Evolutionary conservation across 2,113 vertebrate species (phyloP).

Genomic region (Fregata magnificens): DNA sequence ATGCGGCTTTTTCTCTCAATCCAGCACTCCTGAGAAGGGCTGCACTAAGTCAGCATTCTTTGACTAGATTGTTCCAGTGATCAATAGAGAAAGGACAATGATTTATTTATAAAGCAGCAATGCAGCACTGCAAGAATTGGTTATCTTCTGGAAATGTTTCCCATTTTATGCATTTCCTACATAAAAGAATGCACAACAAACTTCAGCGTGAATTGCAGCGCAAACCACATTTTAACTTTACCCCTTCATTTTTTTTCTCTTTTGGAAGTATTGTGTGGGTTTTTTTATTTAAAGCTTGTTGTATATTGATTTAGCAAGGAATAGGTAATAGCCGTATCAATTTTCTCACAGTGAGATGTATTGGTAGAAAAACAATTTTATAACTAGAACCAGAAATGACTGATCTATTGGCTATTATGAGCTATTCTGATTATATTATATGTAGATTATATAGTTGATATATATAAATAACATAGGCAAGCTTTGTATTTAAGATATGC

Average conservation of each 20-base stretch:
- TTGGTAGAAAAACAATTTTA: constrained; percentile 2
- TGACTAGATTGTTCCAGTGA: constrained; percentile 20
- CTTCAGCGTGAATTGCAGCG: neutral
- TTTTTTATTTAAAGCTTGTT: neutral
- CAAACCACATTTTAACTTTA: neutral
- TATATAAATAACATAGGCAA: neutral
- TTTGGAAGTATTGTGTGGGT: neutral
- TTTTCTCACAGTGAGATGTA: constrained; percentile 19
- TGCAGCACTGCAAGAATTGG: constrained; percentile 47
- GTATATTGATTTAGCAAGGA: constrained; percentile 31
- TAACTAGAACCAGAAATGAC: constrained; percentile 39
- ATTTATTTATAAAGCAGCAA: constrained; percentile 68
- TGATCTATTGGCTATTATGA: neutral
- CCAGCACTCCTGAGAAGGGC: neutral
- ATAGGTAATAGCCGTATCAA: constrained; percentile 11
- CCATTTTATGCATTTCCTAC: constrained; percentile 2
- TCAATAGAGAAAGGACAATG: constrained; percentile 60
- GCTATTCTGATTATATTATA: neutral
- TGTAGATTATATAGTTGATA: neutral
- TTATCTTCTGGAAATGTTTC: neutral
- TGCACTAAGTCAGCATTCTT: constrained; percentile 60
- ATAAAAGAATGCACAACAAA: neutral
- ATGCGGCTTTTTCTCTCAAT: neutral
- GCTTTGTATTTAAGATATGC: neutral
- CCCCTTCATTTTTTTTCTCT: neutral